Conservation (phyloP, 2,113 vertebrate genomes). For the Grammomys dolichurus region DNA sequence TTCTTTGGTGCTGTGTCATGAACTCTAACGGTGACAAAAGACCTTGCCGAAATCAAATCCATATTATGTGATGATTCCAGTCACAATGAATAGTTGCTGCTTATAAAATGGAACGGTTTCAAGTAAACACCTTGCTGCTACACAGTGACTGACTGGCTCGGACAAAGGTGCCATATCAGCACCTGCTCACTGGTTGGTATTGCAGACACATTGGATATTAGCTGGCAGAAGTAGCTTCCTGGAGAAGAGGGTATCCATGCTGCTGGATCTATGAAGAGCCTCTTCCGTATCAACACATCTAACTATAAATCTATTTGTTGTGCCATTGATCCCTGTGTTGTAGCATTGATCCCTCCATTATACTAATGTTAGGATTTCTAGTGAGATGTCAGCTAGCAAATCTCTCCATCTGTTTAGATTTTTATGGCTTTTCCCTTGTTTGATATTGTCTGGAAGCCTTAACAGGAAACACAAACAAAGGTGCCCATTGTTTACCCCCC, state of each 20-base stretch:
- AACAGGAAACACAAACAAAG: neutral
- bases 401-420: neutral
- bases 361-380: neutral
- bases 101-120: neutral
- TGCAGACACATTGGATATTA: neutral
- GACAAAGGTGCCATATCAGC: neutral
- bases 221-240: neutral
- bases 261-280: neutral
- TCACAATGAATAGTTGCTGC: neutral
- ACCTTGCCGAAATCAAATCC: neutral
- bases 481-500: neutral
- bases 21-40: constrained; percentile 18
- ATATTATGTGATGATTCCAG: neutral
- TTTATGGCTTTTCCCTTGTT: neutral
- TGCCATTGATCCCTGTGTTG: neutral
- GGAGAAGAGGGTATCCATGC: neutral
- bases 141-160: neutral
- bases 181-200: neutral
- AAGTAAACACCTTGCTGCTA: neutral
- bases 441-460: neutral
- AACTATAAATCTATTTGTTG: neutral
- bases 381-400: neutral
- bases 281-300: constrained; percentile 1
- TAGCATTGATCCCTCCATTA: neutral
- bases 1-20: neutral